Conservation (phyloP, 2,113 vertebrate genomes). For the Megaceryle maxima region DNA sequence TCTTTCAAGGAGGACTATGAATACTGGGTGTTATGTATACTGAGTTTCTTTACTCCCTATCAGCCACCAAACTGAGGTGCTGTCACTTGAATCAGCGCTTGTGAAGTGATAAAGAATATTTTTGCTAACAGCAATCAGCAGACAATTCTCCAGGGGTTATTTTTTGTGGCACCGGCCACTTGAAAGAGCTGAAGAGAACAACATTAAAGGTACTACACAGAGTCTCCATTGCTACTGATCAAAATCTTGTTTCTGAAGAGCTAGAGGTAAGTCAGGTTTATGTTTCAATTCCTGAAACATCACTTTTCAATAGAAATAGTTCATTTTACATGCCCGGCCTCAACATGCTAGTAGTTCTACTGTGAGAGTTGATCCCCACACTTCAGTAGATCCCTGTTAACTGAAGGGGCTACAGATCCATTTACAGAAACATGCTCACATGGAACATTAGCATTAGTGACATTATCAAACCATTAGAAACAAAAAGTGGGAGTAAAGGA, state of each 20-base stretch:
- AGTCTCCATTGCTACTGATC: neutral
- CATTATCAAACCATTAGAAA: neutral
- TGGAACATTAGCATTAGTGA: neutral
- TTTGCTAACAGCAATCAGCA: neutral
- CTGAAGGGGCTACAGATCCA: neutral
- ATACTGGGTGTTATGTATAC: neutral
- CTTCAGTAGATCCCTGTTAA: neutral
- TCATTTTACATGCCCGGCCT: neutral
- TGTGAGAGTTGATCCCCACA: neutral
- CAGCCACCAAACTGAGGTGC: neutral
- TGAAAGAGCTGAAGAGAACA: neutral
- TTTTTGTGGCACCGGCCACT: too few relatives aligned
- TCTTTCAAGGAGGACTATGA: neutral
- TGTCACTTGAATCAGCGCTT: neutral
- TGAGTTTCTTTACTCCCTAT: neutral
- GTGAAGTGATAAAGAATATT: neutral
- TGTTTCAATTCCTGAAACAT: neutral
- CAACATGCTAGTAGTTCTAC: neutral
- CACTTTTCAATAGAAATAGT: neutral
- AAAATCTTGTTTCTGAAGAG: neutral
- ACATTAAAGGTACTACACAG: neutral
- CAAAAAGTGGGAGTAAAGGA: neutral
- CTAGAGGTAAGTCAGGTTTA: neutral
- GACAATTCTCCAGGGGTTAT: neutral
- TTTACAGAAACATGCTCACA: neutral